Evolutionary conservation across 2,113 vertebrate genomes (phyloP).

Genomic region (Centropus bengalensis): DNA sequence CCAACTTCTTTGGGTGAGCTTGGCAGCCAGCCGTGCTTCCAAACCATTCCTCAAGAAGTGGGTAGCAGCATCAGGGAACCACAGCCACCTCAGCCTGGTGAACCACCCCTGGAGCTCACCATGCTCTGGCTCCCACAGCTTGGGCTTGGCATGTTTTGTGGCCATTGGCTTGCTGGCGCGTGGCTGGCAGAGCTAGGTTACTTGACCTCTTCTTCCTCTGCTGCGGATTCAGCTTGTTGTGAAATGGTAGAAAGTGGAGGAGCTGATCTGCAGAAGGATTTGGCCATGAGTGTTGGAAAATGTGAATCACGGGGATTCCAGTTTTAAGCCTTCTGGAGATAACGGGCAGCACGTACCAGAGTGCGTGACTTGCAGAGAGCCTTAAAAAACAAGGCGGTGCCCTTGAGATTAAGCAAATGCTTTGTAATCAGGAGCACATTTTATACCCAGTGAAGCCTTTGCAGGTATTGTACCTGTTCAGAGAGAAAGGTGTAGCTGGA

Average conservation of each 20-base stretch:
- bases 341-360: constrained; percentile 43
- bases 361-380: constrained; percentile 45
- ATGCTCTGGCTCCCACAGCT: not conserved
- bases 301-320: constrained; percentile 63
- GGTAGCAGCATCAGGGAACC: not conserved
- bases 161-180: accelerated
- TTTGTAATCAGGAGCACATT: constrained; percentile 23
- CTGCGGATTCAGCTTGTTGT: not conserved
- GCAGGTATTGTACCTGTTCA: not conserved
- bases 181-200: not conserved
- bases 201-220: not conserved
- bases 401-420: constrained; percentile 35
- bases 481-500: constrained; percentile 11
- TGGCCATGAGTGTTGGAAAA: constrained; percentile 50
- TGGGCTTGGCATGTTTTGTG: not conserved
- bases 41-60: not conserved
- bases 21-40: not conserved
- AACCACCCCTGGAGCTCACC: not conserved
- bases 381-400: constrained; percentile 45
- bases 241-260: constrained; percentile 6
- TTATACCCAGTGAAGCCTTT: not conserved
- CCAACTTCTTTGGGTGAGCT: not conserved
- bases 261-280: not conserved
- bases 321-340: constrained; percentile 51
- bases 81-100: not conserved